A percentile compares a stretch with the other conserved stretches of the same genome.
phyloP scores from a whole-genome alignment of 2,888 invertebrate genomes.

The Meiosimyza decipiens region DNA sequence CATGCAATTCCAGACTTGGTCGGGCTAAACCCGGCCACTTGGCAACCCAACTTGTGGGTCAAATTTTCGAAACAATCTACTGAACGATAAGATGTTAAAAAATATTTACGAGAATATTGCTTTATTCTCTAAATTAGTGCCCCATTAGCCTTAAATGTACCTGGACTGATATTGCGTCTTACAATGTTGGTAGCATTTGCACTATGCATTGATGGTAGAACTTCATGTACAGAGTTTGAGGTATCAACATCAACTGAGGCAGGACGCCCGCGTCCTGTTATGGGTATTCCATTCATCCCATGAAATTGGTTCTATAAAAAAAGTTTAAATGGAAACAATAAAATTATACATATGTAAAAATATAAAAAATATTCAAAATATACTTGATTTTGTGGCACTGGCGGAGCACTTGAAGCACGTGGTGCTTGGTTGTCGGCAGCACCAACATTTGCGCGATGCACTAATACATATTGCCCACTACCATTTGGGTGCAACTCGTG shows the following conservation, averaged over 20 bases:
- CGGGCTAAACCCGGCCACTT: too few relatives aligned
- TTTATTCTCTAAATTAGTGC: too few relatives aligned
- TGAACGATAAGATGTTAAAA: too few relatives aligned
- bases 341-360: slow-evolving; percentile 29
- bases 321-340: slow-evolving; percentile 36
- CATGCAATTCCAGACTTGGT: too few relatives aligned
- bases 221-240: slow-evolving; percentile 57
- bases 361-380: slow-evolving; percentile 4
- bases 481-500: slow-evolving; percentile 62
- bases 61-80: too few relatives aligned
- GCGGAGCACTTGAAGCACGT: slow-evolving; percentile 85
- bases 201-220: slow-evolving; percentile 51
- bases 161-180: slow-evolving; percentile 67
- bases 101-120: too few relatives aligned
- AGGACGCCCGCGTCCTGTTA: slow-evolving; percentile 72
- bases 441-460: slow-evolving; percentile 76
- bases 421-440: slow-evolving; percentile 77
- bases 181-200: slow-evolving; percentile 53
- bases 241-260: slow-evolving; percentile 73
- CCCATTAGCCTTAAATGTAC: slow-evolving; percentile 50
- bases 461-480: slow-evolving; percentile 83
- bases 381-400: slow-evolving; percentile 74
- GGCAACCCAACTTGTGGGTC: too few relatives aligned
- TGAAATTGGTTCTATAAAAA: slow-evolving; percentile 61
- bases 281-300: slow-evolving; percentile 66